Conservation (phyloP, 2,888 invertebrate species). For the Agelastica alni region DNA sequence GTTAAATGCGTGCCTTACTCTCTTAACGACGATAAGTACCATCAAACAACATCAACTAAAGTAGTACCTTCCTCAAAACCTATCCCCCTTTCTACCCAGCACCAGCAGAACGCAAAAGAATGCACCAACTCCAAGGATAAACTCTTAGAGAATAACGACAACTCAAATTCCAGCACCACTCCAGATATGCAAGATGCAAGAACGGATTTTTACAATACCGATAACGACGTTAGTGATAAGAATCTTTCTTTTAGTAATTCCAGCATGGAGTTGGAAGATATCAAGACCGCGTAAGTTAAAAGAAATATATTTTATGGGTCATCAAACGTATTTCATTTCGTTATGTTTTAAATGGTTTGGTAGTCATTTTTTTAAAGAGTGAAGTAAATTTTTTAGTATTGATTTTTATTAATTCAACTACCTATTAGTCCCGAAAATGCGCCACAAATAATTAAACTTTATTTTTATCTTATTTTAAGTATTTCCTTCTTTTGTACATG, state of each 20-base stretch:
- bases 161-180: constrained; percentile 56
- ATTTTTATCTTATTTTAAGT: background rate
- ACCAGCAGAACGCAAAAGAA: constrained; percentile 65
- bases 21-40: constrained; percentile 39
- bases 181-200: constrained; percentile 61
- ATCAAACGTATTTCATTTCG: too few relatives aligned
- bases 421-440: too few relatives aligned
- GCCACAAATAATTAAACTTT: too few relatives aligned
- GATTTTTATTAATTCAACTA: too few relatives aligned
- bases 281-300: constrained; percentile 27
- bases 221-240: constrained; percentile 53
- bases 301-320: too few relatives aligned
- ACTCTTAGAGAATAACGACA: constrained; percentile 63
- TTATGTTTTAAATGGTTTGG: too few relatives aligned
- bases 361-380: too few relatives aligned
- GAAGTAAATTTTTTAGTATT: too few relatives aligned
- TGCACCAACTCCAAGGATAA: constrained; percentile 73
- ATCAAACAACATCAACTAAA: constrained; percentile 48
- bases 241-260: constrained; percentile 51
- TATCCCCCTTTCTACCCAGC: constrained; percentile 48
- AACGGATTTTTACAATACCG: constrained; percentile 50
- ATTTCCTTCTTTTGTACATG: background rate
- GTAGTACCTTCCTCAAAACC: constrained; percentile 2
- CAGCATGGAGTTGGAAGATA: constrained; percentile 50
- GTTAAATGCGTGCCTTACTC: constrained; percentile 45